A percentile compares a stretch with the other conserved stretches of the same genome.
Conservation (phyloP, 2,797 vertebrate species). For the Vespertilio murinus region DNA sequence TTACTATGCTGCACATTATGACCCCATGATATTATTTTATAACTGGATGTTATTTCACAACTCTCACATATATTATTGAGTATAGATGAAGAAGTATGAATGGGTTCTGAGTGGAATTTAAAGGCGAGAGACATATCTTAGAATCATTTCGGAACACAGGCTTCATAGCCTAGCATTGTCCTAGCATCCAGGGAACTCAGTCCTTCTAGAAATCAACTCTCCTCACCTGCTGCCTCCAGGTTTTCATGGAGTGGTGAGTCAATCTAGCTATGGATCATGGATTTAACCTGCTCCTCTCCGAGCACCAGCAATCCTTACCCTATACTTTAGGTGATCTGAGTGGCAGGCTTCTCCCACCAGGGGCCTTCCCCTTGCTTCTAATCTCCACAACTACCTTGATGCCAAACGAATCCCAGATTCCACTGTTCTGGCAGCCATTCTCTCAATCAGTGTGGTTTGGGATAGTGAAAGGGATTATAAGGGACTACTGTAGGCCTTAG, state of each 20-base stretch:
- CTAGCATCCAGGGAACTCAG: neutral
- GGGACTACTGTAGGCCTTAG: neutral
- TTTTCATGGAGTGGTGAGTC: neutral
- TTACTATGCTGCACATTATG: neutral
- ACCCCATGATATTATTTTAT: neutral
- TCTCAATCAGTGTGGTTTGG: neutral
- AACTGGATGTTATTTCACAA: neutral
- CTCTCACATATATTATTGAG: neutral
- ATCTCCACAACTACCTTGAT: neutral
- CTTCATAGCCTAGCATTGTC: neutral
- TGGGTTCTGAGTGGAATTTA: neutral
- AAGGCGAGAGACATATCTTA: neutral
- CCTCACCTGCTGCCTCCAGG: neutral
- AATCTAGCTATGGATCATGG: accelerated
- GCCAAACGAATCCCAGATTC: neutral
- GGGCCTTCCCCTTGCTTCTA: neutral
- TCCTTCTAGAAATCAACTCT: neutral
- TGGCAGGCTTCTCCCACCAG: neutral
- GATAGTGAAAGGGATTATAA: neutral
- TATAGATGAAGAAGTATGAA: neutral
- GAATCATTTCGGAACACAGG: neutral
- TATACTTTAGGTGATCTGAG: neutral
- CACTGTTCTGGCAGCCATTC: neutral
- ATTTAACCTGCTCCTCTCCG: neutral
- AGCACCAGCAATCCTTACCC: neutral